phyloP scores from a whole-genome alignment of 2,888 invertebrate genomes.

The Halictus ligatus region DNA sequence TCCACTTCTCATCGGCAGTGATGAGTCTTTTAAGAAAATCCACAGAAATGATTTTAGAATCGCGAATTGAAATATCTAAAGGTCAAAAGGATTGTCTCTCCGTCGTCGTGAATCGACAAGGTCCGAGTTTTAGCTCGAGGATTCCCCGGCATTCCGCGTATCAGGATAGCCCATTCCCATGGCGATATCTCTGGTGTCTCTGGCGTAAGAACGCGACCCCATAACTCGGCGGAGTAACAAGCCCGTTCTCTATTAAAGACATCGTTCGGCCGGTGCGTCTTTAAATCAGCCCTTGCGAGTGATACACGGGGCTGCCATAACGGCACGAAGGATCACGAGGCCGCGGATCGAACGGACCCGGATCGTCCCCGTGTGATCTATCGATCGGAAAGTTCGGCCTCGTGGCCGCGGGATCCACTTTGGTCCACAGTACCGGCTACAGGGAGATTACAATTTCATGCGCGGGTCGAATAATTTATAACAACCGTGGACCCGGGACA shows the following conservation, averaged over 20 bases:
- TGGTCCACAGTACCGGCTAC: conserved; percentile 18
- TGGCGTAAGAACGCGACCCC: conserved; percentile 40
- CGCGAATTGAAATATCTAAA: neutral
- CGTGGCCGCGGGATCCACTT: conserved; percentile 1
- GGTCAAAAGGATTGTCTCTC: neutral
- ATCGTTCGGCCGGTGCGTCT: conserved; percentile 34
- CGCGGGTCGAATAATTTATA: conserved; percentile 56
- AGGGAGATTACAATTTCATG: conserved; percentile 52
- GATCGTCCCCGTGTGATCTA: conserved; percentile 40
- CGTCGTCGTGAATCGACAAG: neutral
- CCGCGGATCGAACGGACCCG: conserved; percentile 6
- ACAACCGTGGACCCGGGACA: conserved; percentile 37
- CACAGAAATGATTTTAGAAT: neutral
- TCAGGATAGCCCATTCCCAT: neutral
- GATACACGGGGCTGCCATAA: conserved; percentile 5
- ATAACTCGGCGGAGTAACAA: conserved; percentile 53
- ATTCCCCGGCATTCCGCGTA: neutral
- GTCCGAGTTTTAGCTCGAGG: neutral
- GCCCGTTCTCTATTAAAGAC: conserved; percentile 34
- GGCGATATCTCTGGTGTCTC: conserved; percentile 21
- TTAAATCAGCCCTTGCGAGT: conserved; percentile 23
- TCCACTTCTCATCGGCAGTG: no score
- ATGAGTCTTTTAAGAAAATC: no score
- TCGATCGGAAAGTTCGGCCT: conserved; percentile 36
- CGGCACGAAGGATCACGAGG: conserved; percentile 38